A percentile compares a stretch with the other conserved stretches of the same genome.
phyloP scores from a whole-genome alignment of 2,797 vertebrate species.

The Ptychobarbus kaznakovi region DNA sequence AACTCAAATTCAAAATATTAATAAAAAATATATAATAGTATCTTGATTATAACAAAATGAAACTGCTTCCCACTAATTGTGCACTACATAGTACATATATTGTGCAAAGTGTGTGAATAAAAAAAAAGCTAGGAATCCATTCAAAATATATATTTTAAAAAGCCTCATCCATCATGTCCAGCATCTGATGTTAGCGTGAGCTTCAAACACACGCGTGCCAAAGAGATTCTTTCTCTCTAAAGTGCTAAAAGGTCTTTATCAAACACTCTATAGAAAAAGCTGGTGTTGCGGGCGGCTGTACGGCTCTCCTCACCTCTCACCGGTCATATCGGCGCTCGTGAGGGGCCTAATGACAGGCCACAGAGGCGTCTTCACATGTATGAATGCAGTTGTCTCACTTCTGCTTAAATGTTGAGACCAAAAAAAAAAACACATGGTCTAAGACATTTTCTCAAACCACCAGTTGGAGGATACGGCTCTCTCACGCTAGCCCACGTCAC shows the following conservation, averaged over 20 bases:
- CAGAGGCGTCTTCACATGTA: background rate
- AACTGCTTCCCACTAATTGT: background rate
- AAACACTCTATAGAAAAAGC: background rate
- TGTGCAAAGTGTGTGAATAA: background rate
- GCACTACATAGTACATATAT: background rate
- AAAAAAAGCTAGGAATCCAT: background rate
- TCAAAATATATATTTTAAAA: background rate
- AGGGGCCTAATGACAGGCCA: background rate
- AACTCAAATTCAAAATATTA: background rate
- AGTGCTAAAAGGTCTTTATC: slow-evolving; percentile 5
- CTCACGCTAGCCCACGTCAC: background rate
- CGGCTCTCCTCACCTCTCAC: background rate
- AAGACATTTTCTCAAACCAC: background rate
- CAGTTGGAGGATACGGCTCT: background rate
- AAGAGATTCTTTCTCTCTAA: background rate
- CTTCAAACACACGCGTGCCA: background rate
- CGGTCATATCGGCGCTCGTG: background rate
- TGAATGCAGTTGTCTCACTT: background rate
- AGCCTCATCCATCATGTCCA: background rate
- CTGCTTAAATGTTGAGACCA: background rate
- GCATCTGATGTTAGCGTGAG: background rate
- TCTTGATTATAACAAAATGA: background rate
- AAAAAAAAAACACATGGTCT: background rate
- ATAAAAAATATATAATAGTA: background rate
- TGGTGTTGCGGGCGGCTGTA: background rate